Conservation (phyloP, 1,140 invertebrate genomes). For the Apis mellifera region DNA sequence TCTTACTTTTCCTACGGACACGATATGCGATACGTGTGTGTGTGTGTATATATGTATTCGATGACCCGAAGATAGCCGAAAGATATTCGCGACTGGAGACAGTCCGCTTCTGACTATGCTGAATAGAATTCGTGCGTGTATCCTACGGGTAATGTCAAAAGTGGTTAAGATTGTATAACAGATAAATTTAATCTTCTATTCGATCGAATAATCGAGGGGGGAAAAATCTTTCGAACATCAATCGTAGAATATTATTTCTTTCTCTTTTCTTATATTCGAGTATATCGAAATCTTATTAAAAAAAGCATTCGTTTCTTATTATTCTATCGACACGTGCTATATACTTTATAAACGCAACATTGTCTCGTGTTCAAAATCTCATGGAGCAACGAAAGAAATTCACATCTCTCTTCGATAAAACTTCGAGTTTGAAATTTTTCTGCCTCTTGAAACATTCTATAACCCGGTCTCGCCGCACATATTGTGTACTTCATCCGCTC, state of each 20-base stretch:
- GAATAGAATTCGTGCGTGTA: slow-evolving; percentile 68
- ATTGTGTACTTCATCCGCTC: slow-evolving; percentile 38
- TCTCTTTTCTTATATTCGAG: no score
- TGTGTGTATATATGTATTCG: slow-evolving; percentile 62
- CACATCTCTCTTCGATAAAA: no score
- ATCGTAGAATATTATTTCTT: no score
- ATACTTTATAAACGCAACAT: no score
- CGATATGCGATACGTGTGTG: slow-evolving; percentile 29
- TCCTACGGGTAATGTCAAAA: slow-evolving; percentile 65
- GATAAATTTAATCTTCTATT: no score
- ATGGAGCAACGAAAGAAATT: no score
- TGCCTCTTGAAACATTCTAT: slow-evolving; percentile 45
- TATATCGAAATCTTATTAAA: no score
- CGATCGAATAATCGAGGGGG: no score
- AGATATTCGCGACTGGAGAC: slow-evolving; percentile 75
- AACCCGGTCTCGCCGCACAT: slow-evolving; percentile 11
- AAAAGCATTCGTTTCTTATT: no score
- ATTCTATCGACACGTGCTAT: no score
- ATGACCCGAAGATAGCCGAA: slow-evolving; percentile 73
- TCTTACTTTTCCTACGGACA: background rate
- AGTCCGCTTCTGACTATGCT: slow-evolving; percentile 54
- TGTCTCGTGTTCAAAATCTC: no score
- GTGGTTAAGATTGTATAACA: background rate
- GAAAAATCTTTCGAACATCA: no score
- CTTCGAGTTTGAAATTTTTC: background rate